A percentile compares a stretch with the other conserved stretches of the same genome.
Evolutionary conservation across 1,140 invertebrate species (phyloP).

Genomic region (Zaprionus ornatus): DNA sequence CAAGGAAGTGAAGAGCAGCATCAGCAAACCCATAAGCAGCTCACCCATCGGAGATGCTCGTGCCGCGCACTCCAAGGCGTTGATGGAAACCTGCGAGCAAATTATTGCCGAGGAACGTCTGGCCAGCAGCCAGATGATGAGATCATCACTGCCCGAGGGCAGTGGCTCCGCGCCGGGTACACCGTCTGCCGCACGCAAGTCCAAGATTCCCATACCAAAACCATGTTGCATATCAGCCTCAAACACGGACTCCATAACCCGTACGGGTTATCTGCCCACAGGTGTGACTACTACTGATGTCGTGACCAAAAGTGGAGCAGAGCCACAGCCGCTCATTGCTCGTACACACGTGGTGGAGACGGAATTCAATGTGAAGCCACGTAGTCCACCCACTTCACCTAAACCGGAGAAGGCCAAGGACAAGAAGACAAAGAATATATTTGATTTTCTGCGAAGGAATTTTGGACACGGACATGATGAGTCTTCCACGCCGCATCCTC

Average conservation of each 20-base stretch:
- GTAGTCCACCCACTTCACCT: constrained; percentile 53
- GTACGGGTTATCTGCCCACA: constrained; percentile 56
- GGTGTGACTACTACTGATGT: constrained; percentile 13
- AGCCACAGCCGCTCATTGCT: constrained; percentile 56
- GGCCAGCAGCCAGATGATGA: constrained; percentile 73
- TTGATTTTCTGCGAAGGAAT: constrained; percentile 78
- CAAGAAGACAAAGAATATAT: constrained; percentile 82
- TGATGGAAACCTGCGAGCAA: constrained; percentile 77
- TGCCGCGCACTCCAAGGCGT: constrained; percentile 73
- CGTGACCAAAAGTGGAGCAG: neutral
- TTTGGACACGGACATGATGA: constrained; percentile 70
- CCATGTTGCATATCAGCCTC: constrained; percentile 67
- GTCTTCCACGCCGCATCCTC: constrained; percentile 15
- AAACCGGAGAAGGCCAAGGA: constrained; percentile 46
- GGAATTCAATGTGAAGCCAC: constrained; percentile 72
- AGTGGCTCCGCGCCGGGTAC: constrained; percentile 49
- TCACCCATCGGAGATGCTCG: constrained; percentile 64
- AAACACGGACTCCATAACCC: constrained; percentile 68
- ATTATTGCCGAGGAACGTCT: constrained; percentile 77
- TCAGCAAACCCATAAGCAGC: constrained; percentile 37
- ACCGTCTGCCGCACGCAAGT: constrained; percentile 52
- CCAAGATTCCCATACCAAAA: constrained; percentile 79
- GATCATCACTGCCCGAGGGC: constrained; percentile 49
- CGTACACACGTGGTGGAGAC: constrained; percentile 76
- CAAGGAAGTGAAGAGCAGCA: constrained; percentile 14